Evolutionary conservation across 2,113 vertebrate genomes (phyloP).

Genomic region (Dasypus novemcinctus): DNA sequence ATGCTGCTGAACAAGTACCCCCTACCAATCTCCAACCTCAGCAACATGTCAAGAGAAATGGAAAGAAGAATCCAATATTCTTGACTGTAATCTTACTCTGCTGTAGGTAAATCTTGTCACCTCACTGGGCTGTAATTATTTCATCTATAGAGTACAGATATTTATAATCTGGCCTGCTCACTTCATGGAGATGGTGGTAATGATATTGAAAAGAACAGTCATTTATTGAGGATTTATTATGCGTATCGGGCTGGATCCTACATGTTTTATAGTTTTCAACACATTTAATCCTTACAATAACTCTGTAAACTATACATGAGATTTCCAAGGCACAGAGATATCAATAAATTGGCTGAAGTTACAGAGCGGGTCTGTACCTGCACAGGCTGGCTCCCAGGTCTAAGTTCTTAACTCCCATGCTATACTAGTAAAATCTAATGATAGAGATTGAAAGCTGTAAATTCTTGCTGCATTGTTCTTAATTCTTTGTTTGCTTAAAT

Average conservation of each 20-base stretch:
- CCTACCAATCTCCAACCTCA: neutral
- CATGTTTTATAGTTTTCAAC: neutral
- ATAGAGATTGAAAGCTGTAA: constrained; percentile 25
- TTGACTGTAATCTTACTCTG: neutral
- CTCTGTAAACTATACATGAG: neutral
- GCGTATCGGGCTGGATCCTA: constrained; percentile 12
- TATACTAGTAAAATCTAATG: neutral
- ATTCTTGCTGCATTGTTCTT: neutral
- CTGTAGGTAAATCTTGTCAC: neutral
- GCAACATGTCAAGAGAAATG: neutral
- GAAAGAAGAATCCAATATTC: neutral
- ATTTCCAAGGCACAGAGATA: neutral
- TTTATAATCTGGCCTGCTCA: neutral
- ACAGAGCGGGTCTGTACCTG: neutral
- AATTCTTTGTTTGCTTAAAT: constrained; percentile 43
- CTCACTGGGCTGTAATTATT: neutral
- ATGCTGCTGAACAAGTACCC: neutral
- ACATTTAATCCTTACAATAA: constrained; percentile 26
- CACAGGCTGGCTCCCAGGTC: neutral
- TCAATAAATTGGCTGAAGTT: constrained; percentile 15
- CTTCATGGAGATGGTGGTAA: neutral
- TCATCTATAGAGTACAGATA: constrained; percentile 7
- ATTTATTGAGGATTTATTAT: neutral
- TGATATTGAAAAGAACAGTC: neutral
- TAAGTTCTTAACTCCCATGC: neutral